Percentiles rank a stretch among this genome's conserved stretches.
phyloP scores from a whole-genome alignment of 2,797 vertebrate species.

The Diplodus puntazzo region DNA sequence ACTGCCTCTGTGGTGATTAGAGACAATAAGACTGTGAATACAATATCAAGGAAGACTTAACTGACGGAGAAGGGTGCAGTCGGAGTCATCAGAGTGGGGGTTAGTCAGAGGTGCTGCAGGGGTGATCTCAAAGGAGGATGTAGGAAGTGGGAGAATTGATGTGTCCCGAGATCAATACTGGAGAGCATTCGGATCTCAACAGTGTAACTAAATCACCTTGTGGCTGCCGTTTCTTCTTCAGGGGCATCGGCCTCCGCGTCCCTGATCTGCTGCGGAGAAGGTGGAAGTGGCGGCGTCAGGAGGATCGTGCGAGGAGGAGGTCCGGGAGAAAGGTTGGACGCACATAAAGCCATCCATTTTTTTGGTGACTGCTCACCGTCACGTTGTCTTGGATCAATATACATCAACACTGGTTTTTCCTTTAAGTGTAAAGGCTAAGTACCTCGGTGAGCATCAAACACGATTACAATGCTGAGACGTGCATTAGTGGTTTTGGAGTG shows the following conservation, averaged over 20 bases:
- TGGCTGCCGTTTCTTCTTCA: conserved; percentile 42
- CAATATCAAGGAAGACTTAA: conserved; percentile 3
- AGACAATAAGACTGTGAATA: not conserved
- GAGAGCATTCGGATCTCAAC: conserved; percentile 71
- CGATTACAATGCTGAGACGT: conserved; percentile 42
- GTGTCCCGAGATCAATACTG: conserved; percentile 77
- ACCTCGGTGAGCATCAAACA: conserved; percentile 63
- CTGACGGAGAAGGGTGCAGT: conserved; percentile 32
- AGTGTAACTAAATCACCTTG: conserved; percentile 76
- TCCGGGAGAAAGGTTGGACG: not conserved
- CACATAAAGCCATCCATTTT: not conserved
- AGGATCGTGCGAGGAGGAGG: not conserved
- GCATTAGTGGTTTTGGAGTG: conserved; percentile 75
- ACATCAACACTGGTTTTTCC: conserved; percentile 65
- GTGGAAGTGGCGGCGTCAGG: conserved; percentile 37
- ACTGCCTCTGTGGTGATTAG: not conserved
- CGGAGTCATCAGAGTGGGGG: conserved; percentile 45
- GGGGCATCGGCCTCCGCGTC: conserved; percentile 23
- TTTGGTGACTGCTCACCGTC: conserved; percentile 39
- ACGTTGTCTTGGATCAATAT: conserved; percentile 69
- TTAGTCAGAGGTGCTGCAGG: conserved; percentile 43
- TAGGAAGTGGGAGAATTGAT: conserved; percentile 83
- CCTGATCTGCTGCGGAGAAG: conserved; percentile 38
- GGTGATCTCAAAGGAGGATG: conserved; percentile 70
- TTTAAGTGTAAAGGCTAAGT: conserved; percentile 67